A percentile compares a stretch with the other conserved stretches of the same genome.
Evolutionary conservation across 2,888 invertebrate genomes (phyloP).

Genomic region (Oligia strigilis): DNA sequence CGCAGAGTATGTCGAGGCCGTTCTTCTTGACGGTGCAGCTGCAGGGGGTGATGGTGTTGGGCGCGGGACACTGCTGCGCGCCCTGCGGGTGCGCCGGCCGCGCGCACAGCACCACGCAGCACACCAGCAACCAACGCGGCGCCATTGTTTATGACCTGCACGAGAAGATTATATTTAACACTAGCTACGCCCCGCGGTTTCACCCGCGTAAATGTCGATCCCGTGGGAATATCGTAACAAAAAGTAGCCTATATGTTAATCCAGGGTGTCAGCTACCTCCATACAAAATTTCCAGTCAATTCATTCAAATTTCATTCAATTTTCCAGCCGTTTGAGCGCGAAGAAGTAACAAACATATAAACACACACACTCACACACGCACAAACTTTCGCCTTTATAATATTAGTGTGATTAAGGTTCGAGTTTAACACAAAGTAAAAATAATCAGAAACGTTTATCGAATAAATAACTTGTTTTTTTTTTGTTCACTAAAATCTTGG

Average conservation of each 20-base stretch:
- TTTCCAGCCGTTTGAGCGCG: too few relatives aligned
- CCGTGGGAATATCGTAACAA: too few relatives aligned
- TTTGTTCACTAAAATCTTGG: background rate
- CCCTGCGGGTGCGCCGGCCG: constrained; percentile 87
- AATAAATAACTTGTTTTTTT: background rate
- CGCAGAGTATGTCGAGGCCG: constrained; percentile 96
- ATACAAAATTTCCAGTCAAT: too few relatives aligned
- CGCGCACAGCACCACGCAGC: constrained; percentile 90
- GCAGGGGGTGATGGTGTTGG: constrained; percentile 94
- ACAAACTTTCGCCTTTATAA: too few relatives aligned
- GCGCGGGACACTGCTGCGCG: constrained; percentile 94
- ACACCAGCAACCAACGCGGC: constrained; percentile 88
- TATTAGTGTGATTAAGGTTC: background rate
- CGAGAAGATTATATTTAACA: background rate
- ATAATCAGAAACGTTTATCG: background rate
- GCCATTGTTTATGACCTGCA: constrained; percentile 85
- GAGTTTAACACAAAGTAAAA: background rate
- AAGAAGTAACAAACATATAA: too few relatives aligned
- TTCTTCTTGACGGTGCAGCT: constrained; percentile 96
- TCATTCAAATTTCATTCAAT: too few relatives aligned
- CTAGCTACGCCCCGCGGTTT: too few relatives aligned
- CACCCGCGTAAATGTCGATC: too few relatives aligned
- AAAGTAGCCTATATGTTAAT: too few relatives aligned
- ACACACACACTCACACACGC: too few relatives aligned
- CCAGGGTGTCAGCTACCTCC: too few relatives aligned